Percentiles rank a stretch among this genome's conserved stretches.
Evolutionary conservation across 1,140 invertebrate species (phyloP).

Genomic region (Drosophila watanabei): DNA sequence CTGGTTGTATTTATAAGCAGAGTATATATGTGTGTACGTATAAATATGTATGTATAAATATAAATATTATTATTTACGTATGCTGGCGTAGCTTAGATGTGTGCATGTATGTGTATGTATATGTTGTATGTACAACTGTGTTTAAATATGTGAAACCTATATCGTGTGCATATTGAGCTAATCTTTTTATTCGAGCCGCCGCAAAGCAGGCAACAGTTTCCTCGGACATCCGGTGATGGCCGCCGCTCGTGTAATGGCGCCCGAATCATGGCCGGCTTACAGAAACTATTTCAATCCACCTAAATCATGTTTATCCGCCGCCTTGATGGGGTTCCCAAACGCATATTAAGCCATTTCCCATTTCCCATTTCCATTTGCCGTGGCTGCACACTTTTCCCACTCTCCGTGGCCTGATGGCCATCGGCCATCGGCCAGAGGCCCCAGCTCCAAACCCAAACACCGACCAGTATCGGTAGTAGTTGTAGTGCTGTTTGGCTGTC

Average conservation of each 20-base stretch:
- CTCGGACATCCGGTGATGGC: conserved; percentile 36
- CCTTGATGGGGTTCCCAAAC: conserved; percentile 67
- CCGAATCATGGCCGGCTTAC: conserved; percentile 42
- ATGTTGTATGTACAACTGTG: conserved; percentile 56
- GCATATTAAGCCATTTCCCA: conserved; percentile 72
- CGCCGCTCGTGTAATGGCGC: conserved; percentile 45
- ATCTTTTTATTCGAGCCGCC: conserved; percentile 48
- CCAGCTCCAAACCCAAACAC: conserved; percentile 8
- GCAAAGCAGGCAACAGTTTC: conserved; percentile 69
- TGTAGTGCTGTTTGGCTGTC: conserved; percentile 74
- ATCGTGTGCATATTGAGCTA: conserved; percentile 45
- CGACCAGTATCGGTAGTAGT: conserved; percentile 44
- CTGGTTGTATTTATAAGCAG: conserved; percentile 51
- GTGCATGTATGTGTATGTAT: conserved; percentile 21
- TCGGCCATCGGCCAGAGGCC: conserved; percentile 17
- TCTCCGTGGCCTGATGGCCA: conserved; percentile 39
- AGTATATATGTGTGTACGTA: conserved; percentile 39
- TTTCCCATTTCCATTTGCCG: conserved; percentile 67
- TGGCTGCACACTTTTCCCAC: conserved; percentile 19
- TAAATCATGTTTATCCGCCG: conserved; percentile 82
- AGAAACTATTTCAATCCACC: conserved; percentile 80
- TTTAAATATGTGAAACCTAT: conserved; percentile 32
- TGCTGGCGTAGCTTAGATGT: conserved; percentile 15
- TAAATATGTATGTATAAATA: conserved; percentile 24
- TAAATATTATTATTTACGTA: conserved; percentile 48